phyloP scores from a whole-genome alignment of 2,797 vertebrate species.

The Sebastes glaucus region DNA sequence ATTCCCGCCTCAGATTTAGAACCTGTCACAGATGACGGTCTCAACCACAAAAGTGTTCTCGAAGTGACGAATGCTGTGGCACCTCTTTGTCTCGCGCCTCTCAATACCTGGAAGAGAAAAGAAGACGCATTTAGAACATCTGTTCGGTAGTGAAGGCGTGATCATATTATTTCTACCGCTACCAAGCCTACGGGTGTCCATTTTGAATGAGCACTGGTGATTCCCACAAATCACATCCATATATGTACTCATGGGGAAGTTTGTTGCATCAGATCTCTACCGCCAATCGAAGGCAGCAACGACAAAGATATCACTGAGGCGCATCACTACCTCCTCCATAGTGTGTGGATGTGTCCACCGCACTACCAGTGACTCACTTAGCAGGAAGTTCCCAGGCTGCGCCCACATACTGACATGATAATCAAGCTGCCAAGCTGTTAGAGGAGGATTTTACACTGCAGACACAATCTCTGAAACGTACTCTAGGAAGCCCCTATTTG shows the following conservation, averaged over 20 bases:
- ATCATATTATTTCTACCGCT: background rate
- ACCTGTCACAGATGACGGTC: conserved; percentile 90
- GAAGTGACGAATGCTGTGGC: conserved; percentile 92
- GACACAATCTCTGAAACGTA: conserved; percentile 11
- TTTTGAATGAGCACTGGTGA: conserved; percentile 28
- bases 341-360: conserved; percentile 68
- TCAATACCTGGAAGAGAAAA: conserved; percentile 84
- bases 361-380: conserved; percentile 77
- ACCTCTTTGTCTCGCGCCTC: conserved; percentile 85
- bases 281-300: conserved; percentile 37
- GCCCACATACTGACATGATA: conserved; percentile 54
- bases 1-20: conserved; percentile 71
- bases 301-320: conserved; percentile 40
- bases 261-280: conserved; percentile 43
- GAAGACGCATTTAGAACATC: conserved; percentile 16
- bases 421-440: conserved; percentile 24
- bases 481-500: conserved; percentile 64
- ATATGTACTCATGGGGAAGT: conserved; percentile 59
- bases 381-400: conserved; percentile 72
- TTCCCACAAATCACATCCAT: conserved; percentile 41
- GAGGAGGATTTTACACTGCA: conserved; percentile 22
- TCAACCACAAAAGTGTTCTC: conserved; percentile 97
- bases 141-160: background rate
- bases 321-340: conserved; percentile 78
- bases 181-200: background rate